These are phyloP conservation scores for Drosophila anomelani DNA, from an alignment of 2,888 invertebrate species.

Conservation along the genomic window DNA sequence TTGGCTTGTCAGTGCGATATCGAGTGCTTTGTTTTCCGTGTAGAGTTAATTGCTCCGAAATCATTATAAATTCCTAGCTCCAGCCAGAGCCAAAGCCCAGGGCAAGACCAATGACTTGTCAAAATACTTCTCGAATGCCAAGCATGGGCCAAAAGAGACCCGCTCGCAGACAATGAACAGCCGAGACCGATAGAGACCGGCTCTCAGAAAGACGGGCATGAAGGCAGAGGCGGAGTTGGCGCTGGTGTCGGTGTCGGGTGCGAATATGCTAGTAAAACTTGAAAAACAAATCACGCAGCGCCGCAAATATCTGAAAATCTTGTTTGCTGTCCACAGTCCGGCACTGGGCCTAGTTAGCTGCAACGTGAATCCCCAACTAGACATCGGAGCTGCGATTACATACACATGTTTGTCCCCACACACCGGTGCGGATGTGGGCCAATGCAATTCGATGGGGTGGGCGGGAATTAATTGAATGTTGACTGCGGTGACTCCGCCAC, in stretches of 20 bases:
- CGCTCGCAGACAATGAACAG: background rate
- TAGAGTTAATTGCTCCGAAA: constrained; percentile 5
- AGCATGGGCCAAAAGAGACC: constrained; percentile 24
- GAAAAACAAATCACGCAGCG: constrained; percentile 48
- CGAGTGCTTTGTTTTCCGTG: constrained; percentile 9
- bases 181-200: constrained; percentile 20
- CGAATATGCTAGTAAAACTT: constrained; percentile 42
- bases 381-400: constrained; percentile 20
- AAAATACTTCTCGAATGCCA: constrained; percentile 49
- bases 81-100: constrained; percentile 49
- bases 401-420: constrained; percentile 1
- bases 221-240: constrained; percentile 1
- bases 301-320: constrained; percentile 45
- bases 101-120: constrained; percentile 71
- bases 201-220: constrained; percentile 14
- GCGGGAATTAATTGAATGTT: constrained; percentile 10
- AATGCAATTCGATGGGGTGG: constrained; percentile 1
- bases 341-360: constrained; percentile 33
- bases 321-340: constrained; percentile 36
- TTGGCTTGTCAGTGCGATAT: background rate
- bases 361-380: constrained; percentile 22
- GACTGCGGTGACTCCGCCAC: constrained; percentile 1
- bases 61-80: constrained; percentile 44
- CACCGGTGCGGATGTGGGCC: constrained; percentile 6
- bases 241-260: constrained; percentile 5